Base-by-base conservation (phyloP, 2,888 invertebrate species). In the Serrognathus titanus region DNA sequence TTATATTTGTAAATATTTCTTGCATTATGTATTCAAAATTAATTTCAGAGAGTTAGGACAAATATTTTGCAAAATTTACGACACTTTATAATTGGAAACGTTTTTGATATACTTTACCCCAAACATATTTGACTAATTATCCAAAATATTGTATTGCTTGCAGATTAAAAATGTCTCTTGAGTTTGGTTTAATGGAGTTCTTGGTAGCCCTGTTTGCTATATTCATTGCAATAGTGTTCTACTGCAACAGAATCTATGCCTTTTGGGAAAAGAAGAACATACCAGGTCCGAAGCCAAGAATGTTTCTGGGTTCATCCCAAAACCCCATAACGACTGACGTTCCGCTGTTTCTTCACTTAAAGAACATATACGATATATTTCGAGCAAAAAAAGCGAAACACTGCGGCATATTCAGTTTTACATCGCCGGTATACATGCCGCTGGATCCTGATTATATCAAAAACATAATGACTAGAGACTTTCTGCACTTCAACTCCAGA, bases 331-430 rank as follows among this genome's bases (percentile, higher is more conserved):
- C 40, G 3, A 40, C 39, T 2, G 52, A 56, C 37, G 35, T 35
- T 2, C 47, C 56, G 3, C 40, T 12, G 16, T 56, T 46, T 12
- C 37, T 52, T 20, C 40, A 51, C 36, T 11, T 56, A 10, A 10
- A 37, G 12, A 40, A 40, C 6, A 13, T 46, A 31, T 49, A 55
- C 43, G 3, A 36, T 35, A 24, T 12, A 46, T 81, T 80, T 66
- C 82, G 80, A 66, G 36, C 57, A 9, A 62, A 67, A 48, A 72
- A 72, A 3, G 62, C 69, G 51, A 76, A 74, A 60, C 75, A 77
- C 59, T 75, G 85, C 3, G 88, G 88, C 0, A 75, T 87, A 68
- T 88, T 86, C 67, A 80, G 85, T 56, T 81, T 86, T 58, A 79
- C 82, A 58, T 78, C 81, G 38, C 86, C 85, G 2, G 82, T 82